phyloP scores from a whole-genome alignment of 1,140 invertebrate species.

The Bombus consobrinus region DNA sequence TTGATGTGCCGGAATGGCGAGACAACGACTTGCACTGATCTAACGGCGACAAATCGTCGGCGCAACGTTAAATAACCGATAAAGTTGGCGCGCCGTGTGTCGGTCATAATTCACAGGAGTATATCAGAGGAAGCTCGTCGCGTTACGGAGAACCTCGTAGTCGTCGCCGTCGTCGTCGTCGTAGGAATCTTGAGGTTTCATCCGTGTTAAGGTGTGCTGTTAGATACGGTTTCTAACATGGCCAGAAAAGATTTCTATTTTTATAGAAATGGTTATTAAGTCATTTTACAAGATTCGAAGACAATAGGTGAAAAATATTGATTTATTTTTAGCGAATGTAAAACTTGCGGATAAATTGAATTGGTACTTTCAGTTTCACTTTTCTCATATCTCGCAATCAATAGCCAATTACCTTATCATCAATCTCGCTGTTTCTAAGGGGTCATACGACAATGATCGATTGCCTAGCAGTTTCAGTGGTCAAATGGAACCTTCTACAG shows the following conservation, averaged over 20 bases:
- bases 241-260: not conserved
- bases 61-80: slow-evolving; percentile 65
- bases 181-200: slow-evolving; percentile 5
- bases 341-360: no score
- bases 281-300: not conserved
- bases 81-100: slow-evolving; percentile 60
- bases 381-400: not conserved
- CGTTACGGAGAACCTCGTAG: not conserved
- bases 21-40: slow-evolving; percentile 32
- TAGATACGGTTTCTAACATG: not conserved
- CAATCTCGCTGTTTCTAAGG: not conserved
- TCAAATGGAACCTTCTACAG: not conserved
- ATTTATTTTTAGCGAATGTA: no score
- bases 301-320: not conserved
- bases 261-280: not conserved
- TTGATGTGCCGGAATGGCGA: slow-evolving; percentile 11
- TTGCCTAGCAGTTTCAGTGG: not conserved
- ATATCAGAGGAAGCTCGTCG: slow-evolving; percentile 27
- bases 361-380: not conserved
- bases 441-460: not conserved
- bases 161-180: not conserved
- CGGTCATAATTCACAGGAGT: slow-evolving; percentile 44
- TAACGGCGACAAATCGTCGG: slow-evolving; percentile 52
- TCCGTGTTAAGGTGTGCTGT: not conserved
- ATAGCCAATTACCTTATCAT: not conserved